These are phyloP conservation scores for Carposina sasakii DNA, from an alignment of 1,140 invertebrate genomes.

Conservation along the genomic window DNA sequence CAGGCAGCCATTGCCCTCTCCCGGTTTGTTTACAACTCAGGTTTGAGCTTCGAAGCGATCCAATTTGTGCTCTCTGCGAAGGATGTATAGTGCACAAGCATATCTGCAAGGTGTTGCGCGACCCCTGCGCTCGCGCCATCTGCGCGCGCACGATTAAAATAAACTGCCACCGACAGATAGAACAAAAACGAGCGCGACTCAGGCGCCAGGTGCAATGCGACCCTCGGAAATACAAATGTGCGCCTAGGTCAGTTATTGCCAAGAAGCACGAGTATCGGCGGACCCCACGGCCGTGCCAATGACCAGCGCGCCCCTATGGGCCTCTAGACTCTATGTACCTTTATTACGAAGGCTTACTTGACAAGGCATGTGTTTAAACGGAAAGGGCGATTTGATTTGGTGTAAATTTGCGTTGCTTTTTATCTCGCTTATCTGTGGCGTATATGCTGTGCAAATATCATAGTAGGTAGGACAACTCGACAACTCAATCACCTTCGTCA, in stretches of 20 bases:
- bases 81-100: constrained; percentile 44
- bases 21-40: constrained; percentile 67
- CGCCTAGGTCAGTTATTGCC: constrained; percentile 61
- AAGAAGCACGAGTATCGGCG: constrained; percentile 29
- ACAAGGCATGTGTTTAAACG: no score
- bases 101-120: constrained; percentile 17
- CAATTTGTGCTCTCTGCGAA: constrained; percentile 44
- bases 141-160: constrained; percentile 63
- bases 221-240: constrained; percentile 39
- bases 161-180: constrained; percentile 57
- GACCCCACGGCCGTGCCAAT: constrained; percentile 44
- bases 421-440: no score
- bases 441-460: no score
- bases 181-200: constrained; percentile 45
- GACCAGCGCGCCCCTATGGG: constrained; percentile 37
- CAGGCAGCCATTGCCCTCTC: constrained; percentile 64
- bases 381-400: no score
- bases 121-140: constrained; percentile 57
- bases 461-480: no score
- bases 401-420: no score
- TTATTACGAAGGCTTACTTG: no score
- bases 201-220: constrained; percentile 54
- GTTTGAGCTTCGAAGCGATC: constrained; percentile 25
- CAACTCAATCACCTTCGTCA: no score
- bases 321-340: no score